Percentiles rank a stretch among this genome's conserved stretches.
Conservation (phyloP, 2,113 vertebrate species). For the Mellivora capensis region DNA sequence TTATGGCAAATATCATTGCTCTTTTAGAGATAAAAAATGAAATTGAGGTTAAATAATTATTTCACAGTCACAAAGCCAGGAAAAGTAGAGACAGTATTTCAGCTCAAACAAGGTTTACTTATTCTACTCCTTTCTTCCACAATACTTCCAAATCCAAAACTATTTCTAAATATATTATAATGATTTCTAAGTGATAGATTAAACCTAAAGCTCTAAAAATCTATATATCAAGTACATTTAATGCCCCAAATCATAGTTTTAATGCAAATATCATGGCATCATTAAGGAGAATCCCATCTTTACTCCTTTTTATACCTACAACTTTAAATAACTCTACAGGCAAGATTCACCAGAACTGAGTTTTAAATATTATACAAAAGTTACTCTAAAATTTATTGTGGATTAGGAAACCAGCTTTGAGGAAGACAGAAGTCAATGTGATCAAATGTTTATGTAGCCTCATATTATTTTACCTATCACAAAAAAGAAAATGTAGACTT, state of each 20-base stretch:
- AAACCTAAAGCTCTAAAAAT: neutral
- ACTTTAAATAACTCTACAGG: neutral
- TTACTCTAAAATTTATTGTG: neutral
- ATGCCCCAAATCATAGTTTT: neutral
- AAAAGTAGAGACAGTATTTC: neutral
- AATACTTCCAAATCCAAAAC: neutral
- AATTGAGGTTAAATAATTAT: neutral
- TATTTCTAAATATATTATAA: neutral
- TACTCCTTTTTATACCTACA: neutral
- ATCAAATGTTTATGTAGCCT: neutral
- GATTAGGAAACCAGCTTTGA: neutral
- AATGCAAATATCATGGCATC: neutral
- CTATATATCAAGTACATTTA: neutral
- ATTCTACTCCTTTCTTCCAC: neutral
- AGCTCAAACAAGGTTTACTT: neutral
- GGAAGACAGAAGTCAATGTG: neutral
- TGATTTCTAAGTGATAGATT: neutral
- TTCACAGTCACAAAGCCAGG: neutral
- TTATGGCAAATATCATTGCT: neutral
- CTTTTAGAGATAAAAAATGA: neutral
- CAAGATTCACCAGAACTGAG: neutral
- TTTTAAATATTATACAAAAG: neutral
- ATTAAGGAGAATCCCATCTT: neutral
- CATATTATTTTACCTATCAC: neutral
- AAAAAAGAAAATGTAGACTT: neutral